A percentile compares a stretch with the other conserved stretches of the same genome.
phyloP scores from a whole-genome alignment of 2,113 vertebrate genomes.

The Furnarius figulus region DNA sequence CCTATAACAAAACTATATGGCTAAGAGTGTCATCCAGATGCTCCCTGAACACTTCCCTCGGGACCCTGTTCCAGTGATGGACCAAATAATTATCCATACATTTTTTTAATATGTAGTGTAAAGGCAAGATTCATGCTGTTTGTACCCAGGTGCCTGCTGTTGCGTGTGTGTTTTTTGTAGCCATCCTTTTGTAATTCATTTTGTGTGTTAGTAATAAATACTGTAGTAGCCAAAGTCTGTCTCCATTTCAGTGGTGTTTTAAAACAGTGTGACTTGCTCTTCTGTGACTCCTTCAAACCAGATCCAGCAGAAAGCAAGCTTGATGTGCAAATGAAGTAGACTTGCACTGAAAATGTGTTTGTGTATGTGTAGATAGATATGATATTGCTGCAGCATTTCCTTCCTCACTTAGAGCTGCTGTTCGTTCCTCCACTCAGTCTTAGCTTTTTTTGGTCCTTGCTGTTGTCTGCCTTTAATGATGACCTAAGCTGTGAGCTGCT shows the following conservation, averaged over 20 bases:
- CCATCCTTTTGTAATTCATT: neutral
- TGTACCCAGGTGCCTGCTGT: conserved; percentile 49
- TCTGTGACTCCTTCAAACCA: neutral
- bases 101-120: neutral
- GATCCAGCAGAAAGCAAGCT: conserved; percentile 29
- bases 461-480: neutral
- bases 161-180: conserved; percentile 17
- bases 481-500: neutral
- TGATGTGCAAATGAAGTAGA: conserved; percentile 4
- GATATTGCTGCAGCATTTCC: neutral
- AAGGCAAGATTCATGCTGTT: conserved; percentile 49
- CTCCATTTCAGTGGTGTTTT: conserved; percentile 47
- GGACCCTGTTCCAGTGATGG: neutral
- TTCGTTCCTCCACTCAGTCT: neutral
- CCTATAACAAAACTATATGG: neutral
- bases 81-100: neutral
- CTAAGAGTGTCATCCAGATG: neutral
- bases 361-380: neutral
- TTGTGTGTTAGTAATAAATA: conserved; percentile 68
- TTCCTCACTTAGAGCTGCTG: neutral
- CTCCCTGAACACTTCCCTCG: neutral
- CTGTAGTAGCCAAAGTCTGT: conserved; percentile 59
- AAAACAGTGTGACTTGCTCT: conserved; percentile 28
- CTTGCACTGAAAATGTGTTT: neutral
- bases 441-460: neutral